Conservation (phyloP, 2,888 invertebrate genomes). For the Hemaris fuciformis region DNA sequence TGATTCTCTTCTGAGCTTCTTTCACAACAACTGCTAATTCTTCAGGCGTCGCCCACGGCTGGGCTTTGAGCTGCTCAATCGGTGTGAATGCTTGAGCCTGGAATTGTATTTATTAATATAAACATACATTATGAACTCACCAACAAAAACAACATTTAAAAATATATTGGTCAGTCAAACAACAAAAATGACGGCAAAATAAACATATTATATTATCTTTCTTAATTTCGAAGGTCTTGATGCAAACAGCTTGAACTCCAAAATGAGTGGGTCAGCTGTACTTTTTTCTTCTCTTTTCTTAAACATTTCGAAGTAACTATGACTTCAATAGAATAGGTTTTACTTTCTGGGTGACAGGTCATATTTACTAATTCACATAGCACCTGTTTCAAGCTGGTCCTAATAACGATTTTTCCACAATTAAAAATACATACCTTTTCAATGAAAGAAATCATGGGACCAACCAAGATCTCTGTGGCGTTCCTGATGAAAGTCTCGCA, state of each 20-base stretch:
- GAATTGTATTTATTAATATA: constrained; percentile 15
- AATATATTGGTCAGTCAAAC: background rate
- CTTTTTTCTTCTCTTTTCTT: too few species aligned
- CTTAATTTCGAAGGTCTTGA: too few species aligned
- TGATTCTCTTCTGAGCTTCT: constrained; percentile 90
- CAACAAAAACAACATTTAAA: background rate
- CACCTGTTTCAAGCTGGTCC: too few species aligned
- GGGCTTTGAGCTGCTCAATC: constrained; percentile 51
- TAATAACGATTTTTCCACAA: background rate
- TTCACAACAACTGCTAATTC: constrained; percentile 87
- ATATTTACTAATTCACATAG: too few species aligned
- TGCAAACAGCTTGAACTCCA: too few species aligned
- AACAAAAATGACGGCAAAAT: too few species aligned
- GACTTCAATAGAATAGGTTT: too few species aligned
- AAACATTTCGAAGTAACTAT: too few species aligned
- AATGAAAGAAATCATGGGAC: constrained; percentile 87
- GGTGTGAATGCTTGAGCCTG: constrained; percentile 60
- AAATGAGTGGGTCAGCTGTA: too few species aligned
- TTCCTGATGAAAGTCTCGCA: constrained; percentile 94
- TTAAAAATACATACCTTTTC: constrained; percentile 82
- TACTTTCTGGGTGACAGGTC: too few species aligned
- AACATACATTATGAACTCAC: background rate
- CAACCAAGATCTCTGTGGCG: constrained; percentile 87
- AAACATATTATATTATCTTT: too few species aligned
- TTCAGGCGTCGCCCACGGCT: constrained; percentile 84